A percentile compares a stretch with the other conserved stretches of the same genome.
Evolutionary conservation across 2,113 vertebrate genomes (phyloP).

Genomic region (Sinocyclocheilus anshuiensis): DNA sequence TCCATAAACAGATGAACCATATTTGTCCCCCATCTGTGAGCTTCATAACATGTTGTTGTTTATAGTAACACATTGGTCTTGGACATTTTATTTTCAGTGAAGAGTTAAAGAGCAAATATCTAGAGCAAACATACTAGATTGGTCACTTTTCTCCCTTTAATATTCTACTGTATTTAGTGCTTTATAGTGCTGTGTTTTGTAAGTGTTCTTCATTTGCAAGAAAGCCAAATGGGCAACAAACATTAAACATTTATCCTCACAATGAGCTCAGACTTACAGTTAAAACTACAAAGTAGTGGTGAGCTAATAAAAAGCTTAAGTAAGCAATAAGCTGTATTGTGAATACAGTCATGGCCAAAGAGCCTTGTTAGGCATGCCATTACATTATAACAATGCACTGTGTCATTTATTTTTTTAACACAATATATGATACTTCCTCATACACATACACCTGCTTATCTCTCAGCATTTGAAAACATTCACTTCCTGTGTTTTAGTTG

Average conservation of each 20-base stretch:
- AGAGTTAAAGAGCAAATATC: background rate
- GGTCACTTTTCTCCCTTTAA: background rate
- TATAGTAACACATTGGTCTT: conserved; percentile 3
- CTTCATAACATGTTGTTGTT: conserved; percentile 7
- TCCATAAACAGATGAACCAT: background rate
- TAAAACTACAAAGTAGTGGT: background rate
- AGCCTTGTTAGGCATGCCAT: too few relatives aligned
- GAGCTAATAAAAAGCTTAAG: background rate
- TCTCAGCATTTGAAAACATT: background rate
- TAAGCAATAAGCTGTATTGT: too few relatives aligned
- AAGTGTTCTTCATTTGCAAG: background rate
- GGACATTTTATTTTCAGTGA: background rate
- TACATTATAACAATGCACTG: too few relatives aligned
- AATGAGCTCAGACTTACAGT: background rate
- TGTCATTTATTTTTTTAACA: background rate
- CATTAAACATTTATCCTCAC: background rate
- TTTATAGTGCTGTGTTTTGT: background rate
- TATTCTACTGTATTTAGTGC: background rate
- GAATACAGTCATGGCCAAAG: too few relatives aligned
- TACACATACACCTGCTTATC: background rate
- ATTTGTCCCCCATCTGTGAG: background rate
- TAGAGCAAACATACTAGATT: background rate
- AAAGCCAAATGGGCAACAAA: background rate
- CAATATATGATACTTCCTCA: background rate
- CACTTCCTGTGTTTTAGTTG: too few relatives aligned